Base-by-base conservation (phyloP, 2,888 invertebrate species). In the Biston stratarius region DNA sequence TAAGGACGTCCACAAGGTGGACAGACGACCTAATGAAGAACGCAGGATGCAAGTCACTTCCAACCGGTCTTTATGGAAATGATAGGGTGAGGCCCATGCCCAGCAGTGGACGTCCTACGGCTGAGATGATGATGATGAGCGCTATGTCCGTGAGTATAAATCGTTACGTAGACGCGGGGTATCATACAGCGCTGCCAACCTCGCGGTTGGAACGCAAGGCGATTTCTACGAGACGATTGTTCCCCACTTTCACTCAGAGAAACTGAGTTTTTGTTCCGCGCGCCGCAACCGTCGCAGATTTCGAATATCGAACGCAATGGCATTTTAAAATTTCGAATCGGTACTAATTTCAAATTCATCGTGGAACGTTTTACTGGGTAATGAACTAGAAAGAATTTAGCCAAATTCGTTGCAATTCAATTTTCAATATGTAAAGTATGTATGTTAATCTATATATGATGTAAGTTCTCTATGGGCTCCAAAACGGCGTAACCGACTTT, bases 161-260 rank as follows among this genome's bases (percentile, higher is more conserved):
- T 24, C 3, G 24, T 33, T 59, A 42, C 49, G 59, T 9, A 48
- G 59, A 42, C 40, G 47, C 55, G 55, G 1, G 40, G 34, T 36
- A 42, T 49, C 55, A 60, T 51, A 15, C 59, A 59, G 58, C 48
- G 55, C 42, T 33, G 44, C 76, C 77, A 74, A 70, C 73, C 57
- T 49, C 69, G 58, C 64, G 65, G 68, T 73, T 66, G 62, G 70
- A 70, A 66, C 76, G 74, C 72, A 80, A 77, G 79, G 77, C 83
- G 88, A 88, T 88, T 88, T 88, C 88, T 88, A 88, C 83, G 56
- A 79, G 78, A 76, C 84, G 83, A 85, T 86, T 86, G 89, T 86
- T 86, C 74, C 82, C 83, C 86, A 93, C 93, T 93, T 93, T 93
- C 93, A 91, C 93, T 89, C 83, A 84, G 92, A 86, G 93, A 92